A percentile compares a stretch with the other conserved stretches of the same genome.
phyloP scores from a whole-genome alignment of 1,140 invertebrate species.

The Hylaeus volcanicus region DNA sequence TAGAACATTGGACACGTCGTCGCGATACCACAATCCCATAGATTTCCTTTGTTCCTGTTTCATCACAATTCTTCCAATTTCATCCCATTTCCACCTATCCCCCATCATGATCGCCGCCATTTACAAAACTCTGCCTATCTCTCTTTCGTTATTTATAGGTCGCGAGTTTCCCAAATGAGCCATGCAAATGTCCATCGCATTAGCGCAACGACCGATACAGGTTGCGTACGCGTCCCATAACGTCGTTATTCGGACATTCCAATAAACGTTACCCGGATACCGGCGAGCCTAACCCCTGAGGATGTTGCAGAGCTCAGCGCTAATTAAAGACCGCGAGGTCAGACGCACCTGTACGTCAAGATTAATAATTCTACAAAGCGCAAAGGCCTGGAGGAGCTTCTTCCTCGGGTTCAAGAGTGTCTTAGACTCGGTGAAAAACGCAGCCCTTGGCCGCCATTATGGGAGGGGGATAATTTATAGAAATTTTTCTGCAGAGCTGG shows the following conservation, averaged over 20 bases:
- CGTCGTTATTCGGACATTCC: not conserved
- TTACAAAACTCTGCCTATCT: not conserved
- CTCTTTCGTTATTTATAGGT: not conserved
- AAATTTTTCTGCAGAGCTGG: slow-evolving; percentile 5
- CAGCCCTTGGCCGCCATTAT: slow-evolving; percentile 18
- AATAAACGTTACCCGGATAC: not conserved
- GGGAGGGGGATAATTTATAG: slow-evolving; percentile 36
- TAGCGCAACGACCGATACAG: not conserved
- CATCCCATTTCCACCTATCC: not conserved
- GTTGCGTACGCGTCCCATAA: not conserved
- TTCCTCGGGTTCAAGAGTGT: not conserved
- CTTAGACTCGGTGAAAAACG: not conserved
- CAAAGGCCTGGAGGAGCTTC: not conserved
- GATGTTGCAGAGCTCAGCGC: not conserved
- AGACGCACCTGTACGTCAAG: slow-evolving; percentile 21
- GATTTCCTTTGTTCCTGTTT: not conserved
- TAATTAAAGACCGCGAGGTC: slow-evolving; percentile 50
- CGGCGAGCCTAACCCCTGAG: not conserved
- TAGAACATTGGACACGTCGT: not conserved
- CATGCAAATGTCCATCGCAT: not conserved
- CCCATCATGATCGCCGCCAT: not conserved
- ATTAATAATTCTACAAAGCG: slow-evolving; percentile 43
- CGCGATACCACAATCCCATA: not conserved
- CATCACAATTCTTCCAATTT: not conserved
- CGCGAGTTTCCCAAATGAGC: not conserved